Conservation (phyloP, 2,113 vertebrate genomes). For the Aptenodytes patagonicus region DNA sequence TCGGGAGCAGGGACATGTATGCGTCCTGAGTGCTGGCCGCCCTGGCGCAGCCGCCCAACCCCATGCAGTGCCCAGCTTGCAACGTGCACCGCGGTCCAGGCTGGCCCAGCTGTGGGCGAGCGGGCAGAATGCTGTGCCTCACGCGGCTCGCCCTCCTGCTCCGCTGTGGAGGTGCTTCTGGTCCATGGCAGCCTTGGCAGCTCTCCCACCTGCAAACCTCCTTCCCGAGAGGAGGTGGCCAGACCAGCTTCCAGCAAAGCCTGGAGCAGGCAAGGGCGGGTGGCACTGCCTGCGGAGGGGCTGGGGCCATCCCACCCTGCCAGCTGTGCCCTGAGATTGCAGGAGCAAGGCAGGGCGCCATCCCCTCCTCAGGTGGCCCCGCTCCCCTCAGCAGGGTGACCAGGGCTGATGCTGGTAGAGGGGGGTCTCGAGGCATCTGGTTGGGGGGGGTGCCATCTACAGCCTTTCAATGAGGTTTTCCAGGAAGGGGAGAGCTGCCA, state of each 20-base stretch:
- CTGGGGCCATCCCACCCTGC: background rate
- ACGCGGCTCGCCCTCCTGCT: fast-evolving
- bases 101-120: background rate
- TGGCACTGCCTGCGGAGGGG: background rate
- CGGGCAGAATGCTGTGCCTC: background rate
- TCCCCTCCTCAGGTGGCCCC: background rate
- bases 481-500: background rate
- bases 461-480: background rate
- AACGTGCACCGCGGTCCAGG: fast-evolving
- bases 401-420: background rate
- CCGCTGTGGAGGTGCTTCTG: background rate
- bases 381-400: background rate
- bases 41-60: fast-evolving
- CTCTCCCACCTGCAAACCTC: background rate
- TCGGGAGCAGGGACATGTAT: fast-evolving
- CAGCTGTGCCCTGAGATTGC: background rate
- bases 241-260: background rate
- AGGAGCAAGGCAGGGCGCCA: background rate
- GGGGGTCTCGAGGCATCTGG: background rate
- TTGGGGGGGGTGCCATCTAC: background rate
- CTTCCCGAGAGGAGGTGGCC: background rate
- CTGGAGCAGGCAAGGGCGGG: background rate
- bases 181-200: background rate
- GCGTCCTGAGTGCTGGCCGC: background rate
- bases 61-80: background rate